These are phyloP conservation scores for Pardosa pseudoannulata DNA, from an alignment of 2,888 invertebrate genomes.

Conservation along the genomic window DNA sequence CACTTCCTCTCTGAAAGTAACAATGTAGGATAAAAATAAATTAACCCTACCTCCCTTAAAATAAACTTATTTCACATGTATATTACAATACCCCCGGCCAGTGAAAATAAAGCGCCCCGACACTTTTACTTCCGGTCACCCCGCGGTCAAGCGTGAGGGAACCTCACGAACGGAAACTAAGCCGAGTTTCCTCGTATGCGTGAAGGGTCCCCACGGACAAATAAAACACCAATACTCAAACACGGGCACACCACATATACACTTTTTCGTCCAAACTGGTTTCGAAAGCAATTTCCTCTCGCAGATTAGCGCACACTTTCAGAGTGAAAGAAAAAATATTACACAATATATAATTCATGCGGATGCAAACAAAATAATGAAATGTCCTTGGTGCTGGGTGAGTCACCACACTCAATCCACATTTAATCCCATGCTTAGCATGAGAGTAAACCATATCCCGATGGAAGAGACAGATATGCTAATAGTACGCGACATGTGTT, in stretches of 20 bases:
- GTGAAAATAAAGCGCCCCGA: constrained; percentile 1
- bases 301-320: not conserved
- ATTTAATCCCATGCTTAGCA: too few species aligned
- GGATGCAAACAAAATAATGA: not conserved
- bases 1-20: not conserved
- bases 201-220: too few species aligned
- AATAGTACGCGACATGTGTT: too few species aligned
- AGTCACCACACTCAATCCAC: too few species aligned
- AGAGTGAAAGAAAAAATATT: not conserved
- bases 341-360: not conserved
- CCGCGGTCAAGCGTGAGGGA: not conserved
- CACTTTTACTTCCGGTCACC: constrained; percentile 1
- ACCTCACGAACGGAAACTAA: constrained; percentile 4
- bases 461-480: too few species aligned
- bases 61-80: not conserved
- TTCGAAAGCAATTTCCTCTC: not conserved
- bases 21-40: not conserved
- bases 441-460: too few species aligned
- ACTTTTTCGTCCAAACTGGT: constrained; percentile 1
- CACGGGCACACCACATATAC: too few species aligned
- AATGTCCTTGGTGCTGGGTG: not conserved
- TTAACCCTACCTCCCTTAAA: not conserved
- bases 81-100: not conserved
- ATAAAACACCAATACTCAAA: too few species aligned
- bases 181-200: not conserved